Percentiles rank a stretch among this genome's conserved stretches.
Conservation (phyloP, 92 coral and sea anemone genomes). For the Phenganax subtilis region DNA sequence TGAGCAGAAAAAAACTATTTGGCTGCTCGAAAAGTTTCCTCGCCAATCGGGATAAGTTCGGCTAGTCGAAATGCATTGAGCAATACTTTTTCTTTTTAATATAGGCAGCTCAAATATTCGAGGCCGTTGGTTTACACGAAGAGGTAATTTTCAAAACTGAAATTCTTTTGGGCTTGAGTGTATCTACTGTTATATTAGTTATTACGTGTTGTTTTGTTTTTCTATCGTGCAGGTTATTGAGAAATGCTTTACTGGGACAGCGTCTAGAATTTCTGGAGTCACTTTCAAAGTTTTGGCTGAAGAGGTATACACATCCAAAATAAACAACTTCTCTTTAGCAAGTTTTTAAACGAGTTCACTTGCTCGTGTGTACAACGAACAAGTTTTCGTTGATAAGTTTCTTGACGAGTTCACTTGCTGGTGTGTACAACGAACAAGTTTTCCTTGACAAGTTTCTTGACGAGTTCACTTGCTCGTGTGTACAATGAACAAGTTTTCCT, state of each 20-base stretch:
- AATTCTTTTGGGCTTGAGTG: neutral
- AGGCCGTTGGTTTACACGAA: constrained; percentile 89
- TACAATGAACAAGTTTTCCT: no score
- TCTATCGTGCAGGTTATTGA: constrained; percentile 61
- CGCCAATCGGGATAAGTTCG: no score
- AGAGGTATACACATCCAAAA: constrained; percentile 55
- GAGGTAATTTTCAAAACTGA: constrained; percentile 47
- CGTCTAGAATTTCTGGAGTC: constrained; percentile 88
- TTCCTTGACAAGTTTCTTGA: no score
- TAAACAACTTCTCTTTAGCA: neutral
- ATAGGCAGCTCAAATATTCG: constrained; percentile 96
- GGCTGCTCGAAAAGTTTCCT: no score
- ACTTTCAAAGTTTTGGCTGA: constrained; percentile 82
- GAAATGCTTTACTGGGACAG: constrained; percentile 91
- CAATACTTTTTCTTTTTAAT: neutral
- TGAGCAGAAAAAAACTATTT: no score
- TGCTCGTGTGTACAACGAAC: neutral
- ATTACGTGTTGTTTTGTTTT: neutral
- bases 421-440: no score
- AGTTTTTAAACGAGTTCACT: neutral
- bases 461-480: no score
- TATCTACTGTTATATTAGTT: constrained; percentile 3
- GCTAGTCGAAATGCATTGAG: neutral
- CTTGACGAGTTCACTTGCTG: no score
- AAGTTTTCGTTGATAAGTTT: neutral